These are phyloP conservation scores for Osmerus mordax DNA, from an alignment of 2,113 vertebrate species.

Conservation along the genomic window DNA sequence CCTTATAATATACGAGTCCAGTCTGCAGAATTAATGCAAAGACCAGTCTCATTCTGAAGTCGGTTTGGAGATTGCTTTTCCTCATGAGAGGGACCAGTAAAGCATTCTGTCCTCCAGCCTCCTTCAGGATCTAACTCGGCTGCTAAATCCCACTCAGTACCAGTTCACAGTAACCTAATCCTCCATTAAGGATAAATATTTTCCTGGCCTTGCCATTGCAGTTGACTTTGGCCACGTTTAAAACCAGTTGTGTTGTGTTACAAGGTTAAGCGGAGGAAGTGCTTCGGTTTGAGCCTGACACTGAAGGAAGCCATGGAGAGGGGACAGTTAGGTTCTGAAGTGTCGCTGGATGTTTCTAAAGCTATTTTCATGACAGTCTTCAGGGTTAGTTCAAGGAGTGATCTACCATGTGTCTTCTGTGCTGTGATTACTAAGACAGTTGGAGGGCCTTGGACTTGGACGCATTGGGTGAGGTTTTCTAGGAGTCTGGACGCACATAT, in stretches of 20 bases:
- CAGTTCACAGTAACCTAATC: constrained; percentile 49
- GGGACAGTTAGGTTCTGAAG: constrained; percentile 42
- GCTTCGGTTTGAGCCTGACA: constrained; percentile 42
- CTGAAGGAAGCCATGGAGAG: constrained; percentile 50
- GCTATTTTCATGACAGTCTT: constrained; percentile 37
- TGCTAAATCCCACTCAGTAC: constrained; percentile 26
- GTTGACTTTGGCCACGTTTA: constrained; percentile 40
- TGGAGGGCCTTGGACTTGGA: constrained; percentile 15
- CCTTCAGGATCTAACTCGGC: constrained; percentile 38
- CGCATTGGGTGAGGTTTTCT: constrained; percentile 35
- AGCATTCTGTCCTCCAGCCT: constrained; percentile 36
- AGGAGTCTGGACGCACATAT: constrained; percentile 2
- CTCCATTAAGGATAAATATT: constrained; percentile 34
- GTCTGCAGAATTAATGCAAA: not conserved
- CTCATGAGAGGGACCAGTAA: constrained; percentile 41
- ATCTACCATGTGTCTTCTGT: constrained; percentile 51
- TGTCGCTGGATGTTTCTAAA: constrained; percentile 52
- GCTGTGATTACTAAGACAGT: constrained; percentile 54
- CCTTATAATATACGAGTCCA: no score
- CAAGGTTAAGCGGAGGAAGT: constrained; percentile 47
- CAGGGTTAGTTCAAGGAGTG: constrained; percentile 35
- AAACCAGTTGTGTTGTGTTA: constrained; percentile 49
- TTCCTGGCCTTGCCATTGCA: constrained; percentile 55
- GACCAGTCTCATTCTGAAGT: constrained; percentile 22
- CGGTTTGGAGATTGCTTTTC: constrained; percentile 6